phyloP scores from a whole-genome alignment of 2,113 vertebrate genomes.

The Coracopsis vasa region DNA sequence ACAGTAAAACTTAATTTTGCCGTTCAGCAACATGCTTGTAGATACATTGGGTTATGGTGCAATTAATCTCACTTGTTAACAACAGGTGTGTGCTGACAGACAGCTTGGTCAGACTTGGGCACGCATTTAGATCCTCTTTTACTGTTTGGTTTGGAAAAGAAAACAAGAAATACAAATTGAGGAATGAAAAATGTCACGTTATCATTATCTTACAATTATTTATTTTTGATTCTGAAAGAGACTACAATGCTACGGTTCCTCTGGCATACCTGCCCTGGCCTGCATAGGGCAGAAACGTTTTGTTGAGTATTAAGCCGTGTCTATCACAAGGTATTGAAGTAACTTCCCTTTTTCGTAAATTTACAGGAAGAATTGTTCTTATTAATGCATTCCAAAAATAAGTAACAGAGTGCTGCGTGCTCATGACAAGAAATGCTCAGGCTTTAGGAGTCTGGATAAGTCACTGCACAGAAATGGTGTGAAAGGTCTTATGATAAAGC shows the following conservation, averaged over 20 bases:
- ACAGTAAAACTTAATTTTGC: background rate
- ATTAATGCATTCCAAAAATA: background rate
- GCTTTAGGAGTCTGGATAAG: background rate
- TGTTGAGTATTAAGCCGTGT: background rate
- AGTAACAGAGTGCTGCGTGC: background rate
- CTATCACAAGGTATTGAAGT: background rate
- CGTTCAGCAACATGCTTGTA: background rate
- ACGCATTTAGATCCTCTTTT: background rate
- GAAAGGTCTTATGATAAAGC: background rate
- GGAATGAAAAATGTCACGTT: background rate
- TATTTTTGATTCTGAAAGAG: background rate
- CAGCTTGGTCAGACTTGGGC: background rate
- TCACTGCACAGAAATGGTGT: background rate
- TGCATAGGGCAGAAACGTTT: background rate
- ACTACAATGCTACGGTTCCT: background rate
- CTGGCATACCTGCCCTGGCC: background rate
- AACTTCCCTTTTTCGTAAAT: background rate
- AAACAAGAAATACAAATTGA: background rate
- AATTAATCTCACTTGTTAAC: constrained; percentile 37
- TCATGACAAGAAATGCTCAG: background rate
- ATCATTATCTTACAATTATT: background rate
- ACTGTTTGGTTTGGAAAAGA: background rate
- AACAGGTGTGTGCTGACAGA: constrained; percentile 34
- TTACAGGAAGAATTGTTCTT: background rate
- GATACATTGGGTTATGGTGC: background rate